These are phyloP conservation scores for Listrodromus nycthemerus DNA, from an alignment of 2,888 invertebrate species.

Conservation along the genomic window DNA sequence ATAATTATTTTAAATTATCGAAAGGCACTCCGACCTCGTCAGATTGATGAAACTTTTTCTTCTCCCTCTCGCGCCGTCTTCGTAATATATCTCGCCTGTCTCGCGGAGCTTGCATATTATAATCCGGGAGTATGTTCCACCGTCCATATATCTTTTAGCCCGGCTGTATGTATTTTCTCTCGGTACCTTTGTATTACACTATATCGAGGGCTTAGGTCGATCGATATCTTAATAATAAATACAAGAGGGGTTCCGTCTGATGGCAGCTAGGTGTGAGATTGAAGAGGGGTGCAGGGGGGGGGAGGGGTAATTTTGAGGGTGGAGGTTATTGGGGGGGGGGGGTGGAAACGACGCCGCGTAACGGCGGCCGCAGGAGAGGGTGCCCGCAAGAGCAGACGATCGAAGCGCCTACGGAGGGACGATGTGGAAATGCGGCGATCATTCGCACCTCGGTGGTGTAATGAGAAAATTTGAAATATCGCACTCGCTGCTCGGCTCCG, in stretches of 20 bases:
- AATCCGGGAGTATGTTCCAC: slow-evolving; percentile 20
- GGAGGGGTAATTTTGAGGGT: slow-evolving; percentile 74
- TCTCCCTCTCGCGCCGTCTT: neutral
- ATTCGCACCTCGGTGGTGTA: slow-evolving; percentile 84
- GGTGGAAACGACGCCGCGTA: slow-evolving; percentile 57
- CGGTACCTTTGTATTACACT: slow-evolving; percentile 50
- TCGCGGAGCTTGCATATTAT: slow-evolving; percentile 34
- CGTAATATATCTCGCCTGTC: slow-evolving; percentile 5
- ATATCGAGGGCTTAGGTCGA: slow-evolving; percentile 78
- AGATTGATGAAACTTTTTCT: slow-evolving; percentile 23
- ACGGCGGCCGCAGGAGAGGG: slow-evolving; percentile 56
- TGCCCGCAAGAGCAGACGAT: slow-evolving; percentile 61
- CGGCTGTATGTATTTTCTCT: slow-evolving; percentile 7
- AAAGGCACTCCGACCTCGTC: slow-evolving; percentile 2
- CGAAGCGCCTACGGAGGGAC: slow-evolving; percentile 53
- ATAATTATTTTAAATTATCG: slow-evolving; percentile 44
- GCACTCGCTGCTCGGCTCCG: slow-evolving; percentile 74
- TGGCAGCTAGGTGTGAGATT: slow-evolving; percentile 83
- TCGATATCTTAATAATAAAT: slow-evolving; percentile 85
- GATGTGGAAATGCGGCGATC: slow-evolving; percentile 75
- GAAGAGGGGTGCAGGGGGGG: slow-evolving; percentile 76
- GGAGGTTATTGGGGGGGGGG: slow-evolving; percentile 48
- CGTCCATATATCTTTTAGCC: slow-evolving; percentile 14
- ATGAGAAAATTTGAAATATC: slow-evolving; percentile 85
- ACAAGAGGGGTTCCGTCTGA: slow-evolving; percentile 82